Conservation (phyloP, 2,797 vertebrate species). For the Microchirus variegatus region DNA sequence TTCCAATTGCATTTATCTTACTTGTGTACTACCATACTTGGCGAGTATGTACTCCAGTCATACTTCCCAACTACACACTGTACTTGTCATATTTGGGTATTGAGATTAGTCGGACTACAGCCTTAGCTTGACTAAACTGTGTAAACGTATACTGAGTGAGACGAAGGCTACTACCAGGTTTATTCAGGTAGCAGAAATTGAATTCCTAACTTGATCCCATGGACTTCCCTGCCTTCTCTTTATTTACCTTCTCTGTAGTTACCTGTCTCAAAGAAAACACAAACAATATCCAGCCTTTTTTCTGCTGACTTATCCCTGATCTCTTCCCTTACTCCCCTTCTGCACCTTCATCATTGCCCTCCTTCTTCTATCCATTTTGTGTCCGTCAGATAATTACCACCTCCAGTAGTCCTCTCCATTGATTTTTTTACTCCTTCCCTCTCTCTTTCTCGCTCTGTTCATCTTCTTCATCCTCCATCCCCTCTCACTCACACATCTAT, state of each 20-base stretch:
- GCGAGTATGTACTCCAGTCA: too few relatives aligned
- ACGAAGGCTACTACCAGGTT: too few relatives aligned
- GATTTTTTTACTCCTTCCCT: conserved; percentile 55
- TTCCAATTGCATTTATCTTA: too few relatives aligned
- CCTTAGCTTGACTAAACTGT: too few relatives aligned
- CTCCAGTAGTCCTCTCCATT: conserved; percentile 59
- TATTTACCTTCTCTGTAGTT: conserved; percentile 6
- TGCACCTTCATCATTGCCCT: conserved; percentile 34
- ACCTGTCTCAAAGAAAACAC: conserved; percentile 12
- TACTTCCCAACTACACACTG: too few relatives aligned
- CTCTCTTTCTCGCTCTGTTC: conserved; percentile 26
- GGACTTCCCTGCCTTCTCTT: conserved; percentile 1
- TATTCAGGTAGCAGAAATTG: conserved; percentile 3
- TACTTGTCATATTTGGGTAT: too few relatives aligned
- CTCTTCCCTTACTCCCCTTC: conserved; percentile 22
- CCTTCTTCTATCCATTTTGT: conserved; percentile 55
- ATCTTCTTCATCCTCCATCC: conserved; percentile 46
- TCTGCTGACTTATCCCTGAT: not conserved
- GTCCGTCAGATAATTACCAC: conserved; percentile 66
- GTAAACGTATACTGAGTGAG: too few relatives aligned
- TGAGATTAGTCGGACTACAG: too few relatives aligned
- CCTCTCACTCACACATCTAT: conserved; percentile 38
- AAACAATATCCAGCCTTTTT: conserved; percentile 17
- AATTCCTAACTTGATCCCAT: conserved; percentile 12
- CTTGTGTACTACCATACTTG: too few relatives aligned